phyloP scores from a whole-genome alignment of 2,113 vertebrate species.

The Coreoperca whiteheadi region DNA sequence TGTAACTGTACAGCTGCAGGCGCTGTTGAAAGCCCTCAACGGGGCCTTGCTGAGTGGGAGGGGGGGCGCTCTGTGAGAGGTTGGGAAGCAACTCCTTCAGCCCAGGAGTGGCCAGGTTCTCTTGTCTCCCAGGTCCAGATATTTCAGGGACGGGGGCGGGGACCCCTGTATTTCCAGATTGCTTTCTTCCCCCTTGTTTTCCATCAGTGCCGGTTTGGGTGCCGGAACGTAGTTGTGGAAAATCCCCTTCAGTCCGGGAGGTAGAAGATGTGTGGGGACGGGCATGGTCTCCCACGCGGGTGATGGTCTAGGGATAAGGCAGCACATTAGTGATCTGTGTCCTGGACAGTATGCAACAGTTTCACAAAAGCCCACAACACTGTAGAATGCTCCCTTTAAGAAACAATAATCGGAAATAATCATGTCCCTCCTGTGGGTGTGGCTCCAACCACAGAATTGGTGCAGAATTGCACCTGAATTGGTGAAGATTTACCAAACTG shows the following conservation, averaged over 20 bases:
- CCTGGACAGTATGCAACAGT: neutral
- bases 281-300: neutral
- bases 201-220: neutral
- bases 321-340: neutral
- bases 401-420: too few relatives aligned
- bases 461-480: too few relatives aligned
- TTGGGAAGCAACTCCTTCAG: too few relatives aligned
- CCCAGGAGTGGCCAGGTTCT: neutral
- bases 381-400: too few relatives aligned
- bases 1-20: neutral
- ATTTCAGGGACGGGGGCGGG: neutral
- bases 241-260: neutral
- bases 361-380: too few relatives aligned
- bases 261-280: neutral
- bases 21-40: neutral
- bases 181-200: neutral
- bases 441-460: too few relatives aligned
- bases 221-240: neutral
- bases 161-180: neutral
- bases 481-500: conserved; percentile 1
- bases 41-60: neutral
- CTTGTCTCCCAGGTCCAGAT: neutral
- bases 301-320: neutral
- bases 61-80: neutral
- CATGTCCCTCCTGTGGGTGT: too few relatives aligned